Conservation (phyloP, 2,888 invertebrate species). For the Caenorhabditis sp. region DNA sequence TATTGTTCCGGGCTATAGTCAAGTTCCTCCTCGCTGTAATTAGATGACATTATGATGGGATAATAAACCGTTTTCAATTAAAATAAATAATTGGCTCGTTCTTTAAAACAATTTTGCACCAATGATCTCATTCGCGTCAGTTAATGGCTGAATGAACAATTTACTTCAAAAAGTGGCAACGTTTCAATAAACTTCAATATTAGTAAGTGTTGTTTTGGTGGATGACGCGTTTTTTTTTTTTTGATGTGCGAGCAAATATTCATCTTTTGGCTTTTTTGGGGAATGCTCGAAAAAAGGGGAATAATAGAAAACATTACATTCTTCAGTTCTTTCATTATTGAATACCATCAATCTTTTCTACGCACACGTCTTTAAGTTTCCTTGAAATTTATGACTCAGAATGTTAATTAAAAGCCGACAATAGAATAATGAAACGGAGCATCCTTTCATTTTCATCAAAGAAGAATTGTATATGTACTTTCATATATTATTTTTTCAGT, state of each 20-base stretch:
- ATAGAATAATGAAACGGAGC: not conserved
- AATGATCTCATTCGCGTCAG: not conserved
- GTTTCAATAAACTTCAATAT: not conserved
- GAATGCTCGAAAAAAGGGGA: not conserved
- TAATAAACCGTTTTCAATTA: not conserved
- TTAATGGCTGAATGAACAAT: not conserved
- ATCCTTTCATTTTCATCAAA: not conserved
- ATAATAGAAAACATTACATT: not conserved
- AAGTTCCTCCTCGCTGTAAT: conserved; percentile 29
- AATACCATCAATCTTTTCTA: not conserved
- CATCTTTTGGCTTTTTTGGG: not conserved
- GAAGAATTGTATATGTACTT: not conserved
- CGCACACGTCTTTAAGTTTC: not conserved
- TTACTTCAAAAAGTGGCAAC: not conserved
- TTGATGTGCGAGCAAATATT: not conserved
- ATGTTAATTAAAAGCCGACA: not conserved
- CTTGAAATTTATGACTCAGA: not conserved
- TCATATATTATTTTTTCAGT: not conserved
- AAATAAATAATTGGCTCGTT: not conserved
- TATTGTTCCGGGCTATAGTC: conserved; percentile 4
- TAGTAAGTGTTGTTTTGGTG: not conserved
- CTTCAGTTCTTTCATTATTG: not conserved
- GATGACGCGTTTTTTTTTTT: not conserved
- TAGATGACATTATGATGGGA: not conserved
- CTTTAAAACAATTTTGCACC: not conserved